Evolutionary conservation across 2,888 invertebrate species (phyloP), one percentile per base, ranked within the genome.

Genomic region (Carpatolechia fugitivella): DNA sequence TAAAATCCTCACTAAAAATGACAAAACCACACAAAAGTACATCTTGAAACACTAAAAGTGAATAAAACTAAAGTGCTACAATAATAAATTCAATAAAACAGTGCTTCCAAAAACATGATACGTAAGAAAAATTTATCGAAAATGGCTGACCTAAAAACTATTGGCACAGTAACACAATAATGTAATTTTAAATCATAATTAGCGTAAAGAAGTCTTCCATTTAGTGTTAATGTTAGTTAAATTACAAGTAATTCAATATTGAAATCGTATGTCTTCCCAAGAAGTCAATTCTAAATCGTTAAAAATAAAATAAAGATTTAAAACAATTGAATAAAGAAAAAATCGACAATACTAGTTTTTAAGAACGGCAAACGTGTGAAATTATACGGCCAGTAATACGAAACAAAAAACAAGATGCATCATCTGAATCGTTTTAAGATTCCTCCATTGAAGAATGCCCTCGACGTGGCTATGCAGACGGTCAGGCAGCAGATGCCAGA

Each of bases 401-500:
- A 56, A 51, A 55, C n/a, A 47, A 14, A 48, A 49, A 29, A 40
- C 57, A 81, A 71, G 52, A 87, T 82, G 82, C 76, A 85, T 54
- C 85, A 89, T 60, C 62, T 90, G 56, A 92, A 93, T 35, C 91
- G 92, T 58, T 92, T 94, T 65, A 92, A 92, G 71, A 76, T 96
- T 68, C 94, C 95, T 48, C 94, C 95, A 35, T 72, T 95, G 60
- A 92, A 93, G 75, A 95, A 95, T 76, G 94, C 95, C 40, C 76
- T 96, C 72, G 95, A 95, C 76, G 96, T 96, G 62, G 95, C 96
- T 20, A 93, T 95, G 92, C 96, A 96, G 82, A 95, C 96, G 16
- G 92, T 95, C 48, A 92, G 95, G 68, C 95, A 96, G 75, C 92
- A 94, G 71, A 92, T 96, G 74, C 96, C 96, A 51, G 93, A 94